Evolutionary conservation across 2,113 vertebrate species (phyloP).

Genomic region (Hoplias malabaricus): DNA sequence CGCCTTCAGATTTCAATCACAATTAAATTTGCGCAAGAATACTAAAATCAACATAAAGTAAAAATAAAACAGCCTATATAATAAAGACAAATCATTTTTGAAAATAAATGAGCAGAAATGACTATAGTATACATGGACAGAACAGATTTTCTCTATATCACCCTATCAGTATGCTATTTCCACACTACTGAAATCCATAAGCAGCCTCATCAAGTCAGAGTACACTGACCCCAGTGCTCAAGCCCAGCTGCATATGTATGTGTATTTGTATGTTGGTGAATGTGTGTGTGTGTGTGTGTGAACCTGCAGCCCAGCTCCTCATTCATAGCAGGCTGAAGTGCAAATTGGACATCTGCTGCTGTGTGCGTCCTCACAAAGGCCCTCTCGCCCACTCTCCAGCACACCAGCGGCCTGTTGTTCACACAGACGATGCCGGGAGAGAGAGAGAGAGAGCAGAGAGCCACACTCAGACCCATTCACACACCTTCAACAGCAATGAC

Average conservation of each 20-base stretch:
- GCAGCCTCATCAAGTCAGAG: conserved; percentile 18
- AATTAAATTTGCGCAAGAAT: too few relatives aligned
- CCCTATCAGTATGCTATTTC: not conserved
- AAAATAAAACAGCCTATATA: too few relatives aligned
- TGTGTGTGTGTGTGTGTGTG: conserved; percentile 28
- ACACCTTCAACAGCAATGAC: conserved; percentile 9
- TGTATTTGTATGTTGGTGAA: not conserved
- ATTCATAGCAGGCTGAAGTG: conserved; percentile 78
- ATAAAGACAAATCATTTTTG: not conserved
- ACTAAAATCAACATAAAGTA: too few relatives aligned
- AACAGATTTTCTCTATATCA: not conserved
- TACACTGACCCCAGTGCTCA: conserved; percentile 30
- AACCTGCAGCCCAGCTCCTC: conserved; percentile 62
- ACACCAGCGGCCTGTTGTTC: conserved; percentile 36
- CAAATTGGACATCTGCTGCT: conserved; percentile 82
- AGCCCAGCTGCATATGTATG: not conserved
- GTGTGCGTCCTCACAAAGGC: conserved; percentile 45
- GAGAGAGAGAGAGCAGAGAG: conserved; percentile 50
- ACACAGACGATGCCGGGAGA: conserved; percentile 45
- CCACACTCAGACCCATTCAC: conserved; percentile 33
- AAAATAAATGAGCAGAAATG: not conserved
- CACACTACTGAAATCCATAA: not conserved
- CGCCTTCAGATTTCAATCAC: too few relatives aligned
- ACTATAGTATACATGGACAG: too few relatives aligned
- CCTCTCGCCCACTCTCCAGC: conserved; percentile 43